Evolutionary conservation across 2,888 invertebrate genomes (phyloP).

Genomic region (Mechanitis messenoides): DNA sequence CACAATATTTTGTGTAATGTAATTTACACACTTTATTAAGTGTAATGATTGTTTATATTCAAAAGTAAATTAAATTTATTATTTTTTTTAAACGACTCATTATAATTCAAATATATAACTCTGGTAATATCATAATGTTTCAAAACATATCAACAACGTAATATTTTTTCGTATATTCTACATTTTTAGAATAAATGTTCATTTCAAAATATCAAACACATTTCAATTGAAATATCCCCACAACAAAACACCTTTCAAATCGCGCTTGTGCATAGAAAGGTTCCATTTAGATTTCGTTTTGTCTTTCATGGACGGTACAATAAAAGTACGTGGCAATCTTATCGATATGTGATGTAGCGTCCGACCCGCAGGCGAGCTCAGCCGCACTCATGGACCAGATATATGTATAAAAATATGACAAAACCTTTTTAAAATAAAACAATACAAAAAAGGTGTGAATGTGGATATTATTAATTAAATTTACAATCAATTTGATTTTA

Average conservation of each 20-base stretch:
- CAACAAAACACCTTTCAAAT: constrained; percentile 2
- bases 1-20: no score
- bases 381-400: constrained; percentile 28
- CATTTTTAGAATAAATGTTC: no score
- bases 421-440: constrained; percentile 23
- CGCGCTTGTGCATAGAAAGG: constrained; percentile 26
- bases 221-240: neutral
- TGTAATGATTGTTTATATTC: no score
- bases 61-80: no score
- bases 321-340: constrained; percentile 61
- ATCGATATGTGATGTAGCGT: constrained; percentile 64
- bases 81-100: no score
- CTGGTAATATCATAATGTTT: no score
- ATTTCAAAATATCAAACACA: neutral
- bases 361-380: constrained; percentile 51
- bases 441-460: constrained; percentile 4
- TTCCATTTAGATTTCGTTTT: constrained; percentile 53
- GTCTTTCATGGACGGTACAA: constrained; percentile 53
- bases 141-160: no score
- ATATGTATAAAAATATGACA: constrained; percentile 8
- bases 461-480: constrained; percentile 1
- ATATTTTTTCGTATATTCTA: no score
- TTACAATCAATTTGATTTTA: constrained; percentile 1
- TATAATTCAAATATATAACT: no score
- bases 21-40: no score